Conservation (phyloP, 2,113 vertebrate genomes). For the Colaptes auratus region DNA sequence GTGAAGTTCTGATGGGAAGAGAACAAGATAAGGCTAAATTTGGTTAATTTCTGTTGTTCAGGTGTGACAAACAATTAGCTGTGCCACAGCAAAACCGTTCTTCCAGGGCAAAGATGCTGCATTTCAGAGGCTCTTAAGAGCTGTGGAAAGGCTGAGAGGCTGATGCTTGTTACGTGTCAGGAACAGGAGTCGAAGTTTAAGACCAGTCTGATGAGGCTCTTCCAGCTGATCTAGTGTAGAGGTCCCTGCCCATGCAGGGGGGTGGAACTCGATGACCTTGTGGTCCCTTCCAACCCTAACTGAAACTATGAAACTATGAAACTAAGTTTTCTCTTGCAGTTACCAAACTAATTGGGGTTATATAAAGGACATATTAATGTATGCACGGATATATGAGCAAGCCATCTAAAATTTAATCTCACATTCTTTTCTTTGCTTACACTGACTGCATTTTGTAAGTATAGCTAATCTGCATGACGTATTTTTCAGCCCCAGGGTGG, state of each 20-base stretch:
- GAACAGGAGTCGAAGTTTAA: background rate
- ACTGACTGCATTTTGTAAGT: background rate
- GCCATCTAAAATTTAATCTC: constrained; percentile 39
- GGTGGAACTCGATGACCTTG: too few species aligned
- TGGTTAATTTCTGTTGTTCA: background rate
- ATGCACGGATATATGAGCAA: constrained; percentile 31
- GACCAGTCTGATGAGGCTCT: too few species aligned
- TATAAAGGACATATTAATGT: constrained; percentile 35
- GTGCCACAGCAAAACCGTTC: background rate
- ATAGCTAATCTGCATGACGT: background rate
- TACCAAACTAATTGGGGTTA: constrained; percentile 57
- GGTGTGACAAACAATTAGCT: background rate
- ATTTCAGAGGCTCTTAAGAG: background rate
- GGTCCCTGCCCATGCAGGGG: too few species aligned
- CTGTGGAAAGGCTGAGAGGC: background rate
- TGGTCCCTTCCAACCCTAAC: too few species aligned
- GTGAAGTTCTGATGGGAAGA: background rate
- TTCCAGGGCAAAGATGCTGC: background rate
- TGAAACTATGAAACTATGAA: too few species aligned
- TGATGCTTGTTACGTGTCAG: background rate
- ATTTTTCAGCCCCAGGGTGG: background rate
- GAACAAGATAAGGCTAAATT: background rate
- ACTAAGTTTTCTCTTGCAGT: constrained; percentile 13
- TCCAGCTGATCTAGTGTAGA: too few species aligned
- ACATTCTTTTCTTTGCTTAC: constrained; percentile 5